Evolutionary conservation across 2,888 invertebrate genomes (phyloP).

Genomic region (Acronicta leporina): DNA sequence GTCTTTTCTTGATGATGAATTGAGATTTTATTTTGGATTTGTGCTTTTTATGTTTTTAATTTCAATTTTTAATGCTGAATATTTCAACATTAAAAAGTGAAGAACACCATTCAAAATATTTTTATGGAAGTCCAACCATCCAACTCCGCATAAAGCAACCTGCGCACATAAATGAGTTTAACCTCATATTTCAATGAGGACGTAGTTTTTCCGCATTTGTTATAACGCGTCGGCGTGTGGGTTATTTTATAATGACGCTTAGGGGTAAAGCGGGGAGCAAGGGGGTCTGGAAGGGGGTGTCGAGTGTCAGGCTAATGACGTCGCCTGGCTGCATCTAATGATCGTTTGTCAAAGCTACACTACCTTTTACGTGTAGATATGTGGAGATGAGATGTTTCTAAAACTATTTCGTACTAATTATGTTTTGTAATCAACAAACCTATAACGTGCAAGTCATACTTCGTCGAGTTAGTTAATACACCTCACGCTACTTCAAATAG

Average conservation of each 20-base stretch:
- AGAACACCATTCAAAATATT: constrained; percentile 42
- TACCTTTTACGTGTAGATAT: constrained; percentile 23
- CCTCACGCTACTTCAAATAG: too few relatives aligned
- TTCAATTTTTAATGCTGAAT: too few relatives aligned
- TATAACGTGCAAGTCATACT: too few relatives aligned
- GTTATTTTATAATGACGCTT: constrained; percentile 53
- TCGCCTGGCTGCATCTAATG: constrained; percentile 58
- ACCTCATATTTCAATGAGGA: constrained; percentile 54
- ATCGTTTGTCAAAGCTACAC: constrained; percentile 57
- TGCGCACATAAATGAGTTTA: constrained; percentile 46
- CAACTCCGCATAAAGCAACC: constrained; percentile 22
- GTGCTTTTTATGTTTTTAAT: too few relatives aligned
- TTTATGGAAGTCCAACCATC: constrained; percentile 24
- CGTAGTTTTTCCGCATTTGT: constrained; percentile 52
- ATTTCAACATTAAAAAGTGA: constrained; percentile 24
- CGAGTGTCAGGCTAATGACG: constrained; percentile 60
- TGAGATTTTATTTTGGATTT: too few relatives aligned
- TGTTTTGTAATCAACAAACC: too few relatives aligned
- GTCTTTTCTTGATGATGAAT: too few relatives aligned
- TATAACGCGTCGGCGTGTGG: constrained; percentile 52
- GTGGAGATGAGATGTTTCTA: constrained; percentile 11
- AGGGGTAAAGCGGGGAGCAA: constrained; percentile 4
- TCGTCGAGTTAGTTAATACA: too few relatives aligned
- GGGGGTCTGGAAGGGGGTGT: constrained; percentile 26
- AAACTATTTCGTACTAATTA: too few relatives aligned